These are phyloP conservation scores for Pyxicephalus adspersus DNA, from an alignment of 2,113 vertebrate species.

Conservation along the genomic window DNA sequence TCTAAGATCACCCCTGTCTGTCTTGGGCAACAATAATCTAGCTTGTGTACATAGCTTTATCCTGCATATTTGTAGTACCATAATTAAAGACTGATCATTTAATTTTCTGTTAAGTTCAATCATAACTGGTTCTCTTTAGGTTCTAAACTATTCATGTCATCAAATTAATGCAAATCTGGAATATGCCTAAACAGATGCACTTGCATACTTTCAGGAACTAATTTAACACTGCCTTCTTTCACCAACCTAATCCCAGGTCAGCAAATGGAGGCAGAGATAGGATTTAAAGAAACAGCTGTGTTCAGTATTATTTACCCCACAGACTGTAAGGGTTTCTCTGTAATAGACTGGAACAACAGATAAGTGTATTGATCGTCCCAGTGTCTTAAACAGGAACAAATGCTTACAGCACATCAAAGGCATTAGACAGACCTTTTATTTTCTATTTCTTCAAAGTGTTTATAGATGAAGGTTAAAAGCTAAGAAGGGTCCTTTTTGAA, in stretches of 20 bases:
- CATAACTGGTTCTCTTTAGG: no score
- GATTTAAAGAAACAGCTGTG: not conserved
- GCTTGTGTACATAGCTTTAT: no score
- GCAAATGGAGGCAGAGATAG: not conserved
- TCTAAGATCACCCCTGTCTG: no score
- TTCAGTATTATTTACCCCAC: not conserved
- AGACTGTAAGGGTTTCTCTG: not conserved
- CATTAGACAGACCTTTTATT: not conserved
- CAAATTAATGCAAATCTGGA: no score
- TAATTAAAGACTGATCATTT: no score
- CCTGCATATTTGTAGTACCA: no score
- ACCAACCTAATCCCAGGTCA: not conserved
- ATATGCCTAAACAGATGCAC: not conserved
- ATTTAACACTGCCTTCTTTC: not conserved
- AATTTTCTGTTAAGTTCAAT: no score
- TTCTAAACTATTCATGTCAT: no score
- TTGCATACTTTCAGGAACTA: not conserved
- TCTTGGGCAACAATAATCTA: no score
- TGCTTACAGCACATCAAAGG: slow-evolving; percentile 8
- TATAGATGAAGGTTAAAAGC: not conserved
- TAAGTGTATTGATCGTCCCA: not conserved
- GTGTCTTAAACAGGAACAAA: not conserved
- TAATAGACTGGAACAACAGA: not conserved
- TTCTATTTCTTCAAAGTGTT: slow-evolving; percentile 2
- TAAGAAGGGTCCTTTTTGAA: no score